Evolutionary conservation across 2,888 invertebrate genomes (phyloP).

Genomic region (Cheilosia urbana): DNA sequence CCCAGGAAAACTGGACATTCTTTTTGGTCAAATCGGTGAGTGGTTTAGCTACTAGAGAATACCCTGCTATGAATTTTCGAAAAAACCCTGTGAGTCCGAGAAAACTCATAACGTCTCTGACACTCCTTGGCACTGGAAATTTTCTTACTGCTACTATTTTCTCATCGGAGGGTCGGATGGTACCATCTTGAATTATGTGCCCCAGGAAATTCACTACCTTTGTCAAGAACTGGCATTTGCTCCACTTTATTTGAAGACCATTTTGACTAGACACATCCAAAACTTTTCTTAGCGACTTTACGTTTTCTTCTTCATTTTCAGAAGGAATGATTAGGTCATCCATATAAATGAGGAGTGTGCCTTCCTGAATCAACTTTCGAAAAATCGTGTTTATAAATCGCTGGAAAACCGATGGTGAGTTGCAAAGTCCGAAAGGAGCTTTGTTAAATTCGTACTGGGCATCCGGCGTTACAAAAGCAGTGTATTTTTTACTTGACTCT

Average conservation of each 20-base stretch:
- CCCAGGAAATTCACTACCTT: not conserved
- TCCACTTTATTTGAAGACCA: slow-evolving; percentile 6
- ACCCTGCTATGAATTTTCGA: not conserved
- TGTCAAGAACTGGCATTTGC: not conserved
- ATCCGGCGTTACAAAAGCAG: slow-evolving; percentile 80
- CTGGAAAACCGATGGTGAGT: slow-evolving; percentile 80
- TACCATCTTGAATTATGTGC: slow-evolving; percentile 6
- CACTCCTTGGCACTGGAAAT: not conserved
- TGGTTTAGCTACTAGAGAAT: not conserved
- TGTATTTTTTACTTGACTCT: slow-evolving; percentile 76
- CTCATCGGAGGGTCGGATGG: slow-evolving; percentile 13
- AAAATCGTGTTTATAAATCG: slow-evolving; percentile 55
- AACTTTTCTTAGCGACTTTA: not conserved
- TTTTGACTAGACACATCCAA: not conserved
- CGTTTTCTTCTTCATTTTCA: not conserved
- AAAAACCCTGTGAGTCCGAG: slow-evolving; percentile 48
- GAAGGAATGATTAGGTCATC: slow-evolving; percentile 13
- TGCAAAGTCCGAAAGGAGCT: slow-evolving; percentile 81
- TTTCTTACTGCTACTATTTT: not conserved
- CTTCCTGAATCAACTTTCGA: not conserved
- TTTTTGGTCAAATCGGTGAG: slow-evolving; percentile 10
- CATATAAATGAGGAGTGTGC: not conserved
- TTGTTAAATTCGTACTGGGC: slow-evolving; percentile 81
- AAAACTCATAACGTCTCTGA: not conserved
- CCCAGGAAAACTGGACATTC: not conserved